phyloP scores from a whole-genome alignment of 2,797 vertebrate species.

The Trichosurus vulpecula region DNA sequence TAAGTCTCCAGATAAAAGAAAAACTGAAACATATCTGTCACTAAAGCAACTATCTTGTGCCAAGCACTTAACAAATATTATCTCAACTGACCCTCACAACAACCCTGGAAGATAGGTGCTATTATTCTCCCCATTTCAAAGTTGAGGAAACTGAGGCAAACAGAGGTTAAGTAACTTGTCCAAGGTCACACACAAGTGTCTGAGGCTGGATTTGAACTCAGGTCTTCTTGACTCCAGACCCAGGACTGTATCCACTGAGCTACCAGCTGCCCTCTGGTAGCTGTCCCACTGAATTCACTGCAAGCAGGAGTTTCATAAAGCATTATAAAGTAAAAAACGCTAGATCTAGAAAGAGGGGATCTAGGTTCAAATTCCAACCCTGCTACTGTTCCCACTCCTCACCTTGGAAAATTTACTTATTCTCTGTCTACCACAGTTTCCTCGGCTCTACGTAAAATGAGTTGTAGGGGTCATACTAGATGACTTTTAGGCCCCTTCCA shows the following conservation, averaged over 20 bases:
- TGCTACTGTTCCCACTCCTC: background rate
- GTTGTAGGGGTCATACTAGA: background rate
- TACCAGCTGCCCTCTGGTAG: background rate
- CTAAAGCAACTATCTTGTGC: background rate
- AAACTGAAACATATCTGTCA: conserved; percentile 40
- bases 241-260: background rate
- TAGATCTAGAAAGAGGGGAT: background rate
- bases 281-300: background rate
- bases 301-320: background rate
- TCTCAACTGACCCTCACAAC: too few relatives aligned
- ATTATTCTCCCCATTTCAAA: background rate
- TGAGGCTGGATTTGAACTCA: background rate
- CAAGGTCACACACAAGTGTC: background rate
- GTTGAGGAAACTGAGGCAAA: background rate
- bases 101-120: background rate
- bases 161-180: background rate
- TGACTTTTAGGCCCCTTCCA: background rate
- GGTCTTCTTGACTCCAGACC: background rate
- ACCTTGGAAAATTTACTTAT: background rate
- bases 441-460: background rate
- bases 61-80: too few relatives aligned
- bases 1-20: background rate
- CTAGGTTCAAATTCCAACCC: background rate
- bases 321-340: background rate
- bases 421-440: background rate